Evolutionary conservation across 2,797 vertebrate genomes (phyloP).

Genomic region (Sus cebifrons): DNA sequence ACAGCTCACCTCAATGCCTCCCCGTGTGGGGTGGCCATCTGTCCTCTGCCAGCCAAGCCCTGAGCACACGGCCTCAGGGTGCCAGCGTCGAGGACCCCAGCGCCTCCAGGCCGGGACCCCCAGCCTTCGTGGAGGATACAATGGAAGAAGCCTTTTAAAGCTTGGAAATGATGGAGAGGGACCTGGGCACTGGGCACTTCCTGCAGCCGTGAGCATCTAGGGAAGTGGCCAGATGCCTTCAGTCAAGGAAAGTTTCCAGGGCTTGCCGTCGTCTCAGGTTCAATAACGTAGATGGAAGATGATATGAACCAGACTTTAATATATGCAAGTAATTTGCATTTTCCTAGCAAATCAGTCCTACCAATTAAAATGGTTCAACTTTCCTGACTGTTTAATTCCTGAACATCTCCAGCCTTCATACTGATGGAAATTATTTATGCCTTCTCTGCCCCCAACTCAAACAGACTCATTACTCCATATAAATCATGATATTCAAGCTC

Average conservation of each 20-base stretch:
- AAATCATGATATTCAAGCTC: conserved; percentile 73
- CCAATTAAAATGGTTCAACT: conserved; percentile 64
- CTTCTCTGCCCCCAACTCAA: conserved; percentile 41
- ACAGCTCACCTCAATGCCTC: background rate
- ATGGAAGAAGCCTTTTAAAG: background rate
- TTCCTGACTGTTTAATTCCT: conserved; percentile 48
- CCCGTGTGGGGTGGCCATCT: too few relatives aligned
- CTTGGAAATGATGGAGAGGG: background rate
- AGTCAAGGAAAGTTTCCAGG: background rate
- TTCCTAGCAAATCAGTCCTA: conserved; percentile 55
- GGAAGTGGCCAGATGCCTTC: background rate
- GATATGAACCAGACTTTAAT: background rate
- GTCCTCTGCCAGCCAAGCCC: too few relatives aligned
- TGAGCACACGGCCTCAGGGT: background rate
- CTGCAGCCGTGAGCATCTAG: background rate
- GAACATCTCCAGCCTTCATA: background rate
- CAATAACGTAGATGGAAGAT: background rate
- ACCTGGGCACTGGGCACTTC: background rate
- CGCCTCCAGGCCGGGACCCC: background rate
- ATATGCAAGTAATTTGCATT: conserved; percentile 36
- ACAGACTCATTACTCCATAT: conserved; percentile 59
- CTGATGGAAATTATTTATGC: conserved; percentile 62
- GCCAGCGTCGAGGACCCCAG: background rate
- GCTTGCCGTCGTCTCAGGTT: background rate
- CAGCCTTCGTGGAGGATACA: background rate